These are phyloP conservation scores for Atrichornis clamosus DNA, from an alignment of 2,113 vertebrate species.

Conservation along the genomic window DNA sequence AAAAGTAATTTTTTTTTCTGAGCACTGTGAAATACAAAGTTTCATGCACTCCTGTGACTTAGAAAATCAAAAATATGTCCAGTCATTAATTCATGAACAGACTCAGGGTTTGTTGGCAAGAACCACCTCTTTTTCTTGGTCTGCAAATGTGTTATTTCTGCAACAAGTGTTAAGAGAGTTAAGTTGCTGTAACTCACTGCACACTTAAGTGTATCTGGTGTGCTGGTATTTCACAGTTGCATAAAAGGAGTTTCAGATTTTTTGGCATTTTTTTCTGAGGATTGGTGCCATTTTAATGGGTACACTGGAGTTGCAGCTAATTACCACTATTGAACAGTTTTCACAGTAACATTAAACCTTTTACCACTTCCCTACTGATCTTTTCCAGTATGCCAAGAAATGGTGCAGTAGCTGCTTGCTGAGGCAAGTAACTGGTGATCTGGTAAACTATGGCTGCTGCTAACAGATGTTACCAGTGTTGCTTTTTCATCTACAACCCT, in stretches of 20 bases:
- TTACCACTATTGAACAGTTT: background rate
- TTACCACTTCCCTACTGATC: background rate
- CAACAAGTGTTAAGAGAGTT: background rate
- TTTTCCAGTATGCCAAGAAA: background rate
- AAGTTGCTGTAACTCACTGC: background rate
- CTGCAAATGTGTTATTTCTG: background rate
- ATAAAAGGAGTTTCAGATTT: background rate
- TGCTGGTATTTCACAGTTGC: background rate
- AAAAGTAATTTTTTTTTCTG: background rate
- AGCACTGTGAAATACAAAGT: conserved; percentile 36
- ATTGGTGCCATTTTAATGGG: background rate
- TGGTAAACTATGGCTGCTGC: background rate
- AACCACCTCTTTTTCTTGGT: background rate
- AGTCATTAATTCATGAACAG: background rate
- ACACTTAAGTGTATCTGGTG: background rate
- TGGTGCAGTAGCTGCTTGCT: background rate
- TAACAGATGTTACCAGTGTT: background rate
- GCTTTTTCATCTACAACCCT: background rate
- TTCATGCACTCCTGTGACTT: conserved; percentile 33
- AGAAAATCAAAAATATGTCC: background rate
- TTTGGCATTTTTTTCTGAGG: background rate
- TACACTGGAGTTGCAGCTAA: background rate
- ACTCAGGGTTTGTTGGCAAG: background rate
- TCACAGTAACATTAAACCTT: background rate
- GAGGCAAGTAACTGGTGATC: background rate